Evolutionary conservation across 2,797 vertebrate species (phyloP).

Genomic region (Mus spretus): DNA sequence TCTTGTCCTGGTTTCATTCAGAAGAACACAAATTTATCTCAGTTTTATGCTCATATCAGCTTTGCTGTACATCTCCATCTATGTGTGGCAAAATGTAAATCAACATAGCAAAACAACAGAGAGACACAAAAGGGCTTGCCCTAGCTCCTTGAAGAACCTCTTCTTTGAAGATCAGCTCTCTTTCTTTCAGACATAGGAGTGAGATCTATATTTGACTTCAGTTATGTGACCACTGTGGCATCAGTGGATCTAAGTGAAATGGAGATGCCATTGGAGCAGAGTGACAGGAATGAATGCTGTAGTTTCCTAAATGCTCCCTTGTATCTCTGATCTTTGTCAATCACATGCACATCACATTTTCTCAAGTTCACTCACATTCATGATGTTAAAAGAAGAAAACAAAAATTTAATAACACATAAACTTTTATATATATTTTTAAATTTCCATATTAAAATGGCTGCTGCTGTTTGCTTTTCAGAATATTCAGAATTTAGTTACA

Average conservation of each 20-base stretch:
- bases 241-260: neutral
- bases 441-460: neutral
- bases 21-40: neutral
- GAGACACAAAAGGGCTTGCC: neutral
- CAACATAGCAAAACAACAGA: neutral
- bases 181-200: neutral
- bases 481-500: neutral
- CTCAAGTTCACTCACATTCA: neutral
- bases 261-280: neutral
- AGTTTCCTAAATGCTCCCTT: neutral
- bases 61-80: neutral
- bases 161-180: neutral
- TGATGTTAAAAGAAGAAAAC: neutral
- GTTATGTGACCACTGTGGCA: fast-evolving
- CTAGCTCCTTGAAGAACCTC: neutral
- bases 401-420: neutral
- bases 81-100: neutral
- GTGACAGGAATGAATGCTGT: neutral
- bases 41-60: neutral
- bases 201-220: neutral
- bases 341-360: neutral
- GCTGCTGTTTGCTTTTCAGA: neutral
- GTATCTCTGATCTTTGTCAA: neutral
- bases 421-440: neutral
- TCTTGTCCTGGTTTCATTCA: neutral